Evolutionary conservation across 1,140 invertebrate species (phyloP).

Genomic region (Drosophila sucinea): DNA sequence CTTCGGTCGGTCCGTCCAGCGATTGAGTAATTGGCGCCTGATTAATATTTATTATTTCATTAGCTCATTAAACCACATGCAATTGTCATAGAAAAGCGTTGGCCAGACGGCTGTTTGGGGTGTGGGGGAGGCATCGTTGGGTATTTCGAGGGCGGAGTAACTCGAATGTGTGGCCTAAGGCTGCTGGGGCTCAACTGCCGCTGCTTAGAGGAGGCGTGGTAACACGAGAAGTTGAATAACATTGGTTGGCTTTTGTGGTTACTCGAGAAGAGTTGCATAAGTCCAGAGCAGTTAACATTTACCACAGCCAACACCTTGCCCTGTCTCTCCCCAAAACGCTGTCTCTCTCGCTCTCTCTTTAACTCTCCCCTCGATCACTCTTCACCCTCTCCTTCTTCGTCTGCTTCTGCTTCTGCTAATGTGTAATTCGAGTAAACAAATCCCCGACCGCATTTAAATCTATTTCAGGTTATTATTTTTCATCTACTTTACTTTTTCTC

Average conservation of each 20-base stretch:
- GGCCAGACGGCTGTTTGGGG: background rate
- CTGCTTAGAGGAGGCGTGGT: conserved; percentile 11
- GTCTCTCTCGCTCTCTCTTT: background rate
- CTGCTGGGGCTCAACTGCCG: conserved; percentile 19
- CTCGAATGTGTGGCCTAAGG: conserved; percentile 39
- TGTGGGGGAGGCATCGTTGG: background rate
- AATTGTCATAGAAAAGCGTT: conserved; percentile 30
- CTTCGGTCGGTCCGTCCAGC: conserved; percentile 4
- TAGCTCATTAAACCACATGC: conserved; percentile 55
- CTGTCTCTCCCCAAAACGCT: too few species aligned
- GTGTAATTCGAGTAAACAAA: conserved; percentile 42
- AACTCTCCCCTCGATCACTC: too few species aligned
- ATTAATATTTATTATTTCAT: conserved; percentile 66
- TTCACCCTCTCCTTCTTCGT: background rate
- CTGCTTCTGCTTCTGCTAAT: background rate
- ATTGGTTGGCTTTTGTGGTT: conserved; percentile 41
- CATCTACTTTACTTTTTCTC: conserved; percentile 42
- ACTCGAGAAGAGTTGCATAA: conserved; percentile 40
- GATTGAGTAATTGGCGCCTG: conserved; percentile 43
- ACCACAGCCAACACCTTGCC: conserved; percentile 6
- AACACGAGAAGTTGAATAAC: conserved; percentile 46
- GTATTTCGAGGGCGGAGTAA: conserved; percentile 28
- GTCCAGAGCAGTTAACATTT: conserved; percentile 16
- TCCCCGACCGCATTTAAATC: conserved; percentile 54
- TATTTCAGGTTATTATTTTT: conserved; percentile 51